Evolutionary conservation across 2,888 invertebrate genomes (phyloP).

Genomic region (Callyntrura sp.): DNA sequence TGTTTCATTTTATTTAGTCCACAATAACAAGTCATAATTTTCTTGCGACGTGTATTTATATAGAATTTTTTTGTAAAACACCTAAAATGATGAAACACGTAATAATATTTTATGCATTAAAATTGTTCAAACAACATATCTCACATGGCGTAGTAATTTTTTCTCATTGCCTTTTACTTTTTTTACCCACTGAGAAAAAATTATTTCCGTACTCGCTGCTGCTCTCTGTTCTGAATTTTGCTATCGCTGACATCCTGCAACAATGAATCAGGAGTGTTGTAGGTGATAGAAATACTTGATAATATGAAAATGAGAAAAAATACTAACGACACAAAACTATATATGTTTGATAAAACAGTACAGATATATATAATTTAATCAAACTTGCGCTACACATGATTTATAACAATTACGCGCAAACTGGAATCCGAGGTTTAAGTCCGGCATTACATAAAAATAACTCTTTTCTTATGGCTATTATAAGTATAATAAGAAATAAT

Average conservation of each 20-base stretch:
- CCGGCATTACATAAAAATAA: conserved; percentile 81
- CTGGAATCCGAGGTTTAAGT: conserved; percentile 79
- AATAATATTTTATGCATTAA: conserved; percentile 66
- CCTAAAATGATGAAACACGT: conserved; percentile 64
- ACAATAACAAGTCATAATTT: conserved; percentile 71
- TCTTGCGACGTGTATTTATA: conserved; percentile 44
- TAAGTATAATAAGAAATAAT: conserved; percentile 78
- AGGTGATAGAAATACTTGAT: conserved; percentile 10
- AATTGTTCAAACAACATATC: conserved; percentile 47
- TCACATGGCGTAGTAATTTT: conserved; percentile 26
- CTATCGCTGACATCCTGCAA: conserved; percentile 27
- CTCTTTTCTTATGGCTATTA: conserved; percentile 77
- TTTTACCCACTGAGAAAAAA: conserved; percentile 40
- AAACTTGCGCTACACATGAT: conserved; percentile 74
- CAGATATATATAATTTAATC: conserved; percentile 77
- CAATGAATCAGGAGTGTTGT: conserved; percentile 14
- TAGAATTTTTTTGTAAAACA: conserved; percentile 60
- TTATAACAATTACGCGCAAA: conserved; percentile 75
- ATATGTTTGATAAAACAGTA: conserved; percentile 76
- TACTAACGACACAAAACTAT: conserved; percentile 46
- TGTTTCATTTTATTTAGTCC: conserved; percentile 61
- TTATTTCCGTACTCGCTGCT: conserved; percentile 23
- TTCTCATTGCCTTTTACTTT: too few relatives aligned
- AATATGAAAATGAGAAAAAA: conserved; percentile 63
- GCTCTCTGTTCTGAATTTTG: background rate